These are phyloP conservation scores for Ornithoptera alexandrae DNA, from an alignment of 2,888 invertebrate species.

Conservation along the genomic window DNA sequence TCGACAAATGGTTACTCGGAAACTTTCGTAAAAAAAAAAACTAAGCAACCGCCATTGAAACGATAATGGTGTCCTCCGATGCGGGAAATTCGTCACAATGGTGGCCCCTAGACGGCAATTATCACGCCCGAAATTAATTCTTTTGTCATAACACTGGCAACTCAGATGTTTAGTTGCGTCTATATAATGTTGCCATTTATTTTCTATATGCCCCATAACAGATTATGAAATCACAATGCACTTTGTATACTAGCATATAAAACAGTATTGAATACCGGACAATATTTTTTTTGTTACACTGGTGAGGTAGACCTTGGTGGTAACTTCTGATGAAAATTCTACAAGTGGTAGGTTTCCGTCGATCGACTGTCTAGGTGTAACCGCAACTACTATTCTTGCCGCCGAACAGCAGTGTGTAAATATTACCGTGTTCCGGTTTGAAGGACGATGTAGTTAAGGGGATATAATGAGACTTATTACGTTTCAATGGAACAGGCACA, in stretches of 20 bases:
- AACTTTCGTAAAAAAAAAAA: slow-evolving; percentile 32
- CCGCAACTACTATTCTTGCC: no score
- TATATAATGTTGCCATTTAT: background rate
- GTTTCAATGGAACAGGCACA: no score
- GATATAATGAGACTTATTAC: no score
- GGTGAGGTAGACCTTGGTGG: no score
- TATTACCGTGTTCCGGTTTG: no score
- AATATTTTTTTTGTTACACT: no score
- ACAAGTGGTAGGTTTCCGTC: no score
- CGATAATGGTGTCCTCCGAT: slow-evolving; percentile 68
- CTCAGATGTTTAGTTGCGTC: slow-evolving; percentile 6
- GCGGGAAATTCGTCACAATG: slow-evolving; percentile 73
- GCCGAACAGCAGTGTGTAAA: no score
- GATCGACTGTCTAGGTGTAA: no score
- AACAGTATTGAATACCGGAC: no score
- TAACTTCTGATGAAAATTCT: no score
- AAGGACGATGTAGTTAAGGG: no score
- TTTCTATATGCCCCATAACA: background rate
- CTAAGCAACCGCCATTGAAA: slow-evolving; percentile 52
- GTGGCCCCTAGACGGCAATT: slow-evolving; percentile 56
- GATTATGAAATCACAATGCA: background rate
- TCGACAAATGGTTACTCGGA: slow-evolving; percentile 41
- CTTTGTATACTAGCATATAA: background rate
- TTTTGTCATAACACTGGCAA: slow-evolving; percentile 55
- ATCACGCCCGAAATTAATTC: slow-evolving; percentile 67